Conservation (phyloP, 1,140 invertebrate genomes). For the Orchesella cincta region DNA sequence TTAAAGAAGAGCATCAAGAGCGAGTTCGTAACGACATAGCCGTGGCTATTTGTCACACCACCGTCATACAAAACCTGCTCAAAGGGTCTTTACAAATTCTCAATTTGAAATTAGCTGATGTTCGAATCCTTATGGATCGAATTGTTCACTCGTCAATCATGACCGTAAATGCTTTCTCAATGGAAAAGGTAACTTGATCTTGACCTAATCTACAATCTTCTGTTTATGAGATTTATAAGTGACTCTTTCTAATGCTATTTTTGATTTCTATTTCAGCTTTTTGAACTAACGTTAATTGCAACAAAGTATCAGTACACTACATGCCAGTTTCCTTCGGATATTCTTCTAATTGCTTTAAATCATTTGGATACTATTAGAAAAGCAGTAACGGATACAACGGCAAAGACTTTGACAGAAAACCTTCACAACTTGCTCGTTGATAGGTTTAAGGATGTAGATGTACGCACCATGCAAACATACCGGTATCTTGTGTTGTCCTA, state of each 20-base stretch:
- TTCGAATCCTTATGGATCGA: conserved; percentile 40
- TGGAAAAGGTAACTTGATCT: conserved; percentile 48
- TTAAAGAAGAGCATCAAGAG: conserved; percentile 39
- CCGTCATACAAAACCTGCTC: conserved; percentile 39
- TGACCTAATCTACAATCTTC: not conserved
- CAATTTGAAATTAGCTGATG: conserved; percentile 31
- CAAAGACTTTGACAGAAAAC: conserved; percentile 34
- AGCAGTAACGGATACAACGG: conserved; percentile 38
- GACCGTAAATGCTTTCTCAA: conserved; percentile 48
- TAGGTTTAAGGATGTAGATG: conserved; percentile 13
- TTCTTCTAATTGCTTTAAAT: conserved; percentile 47
- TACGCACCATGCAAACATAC: conserved; percentile 39
- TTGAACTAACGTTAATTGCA: conserved; percentile 47
- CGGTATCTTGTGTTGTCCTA: conserved; percentile 41
- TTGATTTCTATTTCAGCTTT: conserved; percentile 37
- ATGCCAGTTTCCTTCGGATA: conserved; percentile 44
- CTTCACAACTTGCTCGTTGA: conserved; percentile 40
- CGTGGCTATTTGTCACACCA: conserved; percentile 42
- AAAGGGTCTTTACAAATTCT: conserved; percentile 35
- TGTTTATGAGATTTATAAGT: no score
- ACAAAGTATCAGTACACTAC: conserved; percentile 49
- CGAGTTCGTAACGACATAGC: conserved; percentile 46
- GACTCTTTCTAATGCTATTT: not conserved
- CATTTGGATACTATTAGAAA: conserved; percentile 47
- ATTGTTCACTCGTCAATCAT: conserved; percentile 49